Evolutionary conservation across 2,797 vertebrate genomes (phyloP).

Genomic region (Champsocephalus gunnari): DNA sequence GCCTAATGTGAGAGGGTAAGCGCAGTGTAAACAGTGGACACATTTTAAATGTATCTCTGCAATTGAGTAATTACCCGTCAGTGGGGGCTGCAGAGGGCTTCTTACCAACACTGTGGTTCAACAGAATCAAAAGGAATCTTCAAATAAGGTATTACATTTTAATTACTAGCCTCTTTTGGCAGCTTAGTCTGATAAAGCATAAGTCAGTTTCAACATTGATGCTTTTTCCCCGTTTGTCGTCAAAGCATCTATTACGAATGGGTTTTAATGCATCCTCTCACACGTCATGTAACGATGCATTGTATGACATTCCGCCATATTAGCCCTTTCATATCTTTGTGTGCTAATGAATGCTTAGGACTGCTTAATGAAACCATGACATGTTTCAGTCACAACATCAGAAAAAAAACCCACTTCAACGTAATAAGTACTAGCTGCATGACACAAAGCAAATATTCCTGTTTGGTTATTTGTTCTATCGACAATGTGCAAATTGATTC

Average conservation of each 20-base stretch:
- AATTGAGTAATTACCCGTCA: slow-evolving; percentile 66
- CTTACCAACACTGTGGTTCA: slow-evolving; percentile 34
- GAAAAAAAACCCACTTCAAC: background rate
- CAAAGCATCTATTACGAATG: background rate
- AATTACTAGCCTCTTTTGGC: slow-evolving; percentile 48
- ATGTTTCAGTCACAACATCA: background rate
- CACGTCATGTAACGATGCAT: background rate
- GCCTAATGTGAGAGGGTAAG: slow-evolving; percentile 56
- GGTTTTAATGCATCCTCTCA: slow-evolving; percentile 11
- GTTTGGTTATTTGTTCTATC: background rate
- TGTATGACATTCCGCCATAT: background rate
- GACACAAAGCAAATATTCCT: background rate
- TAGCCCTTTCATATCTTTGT: background rate
- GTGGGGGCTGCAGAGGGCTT: slow-evolving; percentile 27
- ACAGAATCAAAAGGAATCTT: slow-evolving; percentile 65
- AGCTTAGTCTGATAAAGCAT: slow-evolving; percentile 31
- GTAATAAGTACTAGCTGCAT: background rate
- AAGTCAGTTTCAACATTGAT: slow-evolving; percentile 19
- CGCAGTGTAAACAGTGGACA: slow-evolving; percentile 65
- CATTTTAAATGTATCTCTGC: slow-evolving; percentile 59
- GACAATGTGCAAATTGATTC: background rate
- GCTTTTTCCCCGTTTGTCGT: background rate
- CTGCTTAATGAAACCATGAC: background rate
- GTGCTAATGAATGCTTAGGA: background rate
- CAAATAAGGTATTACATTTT: slow-evolving; percentile 66